Evolutionary conservation across 2,888 invertebrate species (phyloP), one percentile per base, ranked within the genome.

Genomic region (Taphrorychus bicolor): DNA sequence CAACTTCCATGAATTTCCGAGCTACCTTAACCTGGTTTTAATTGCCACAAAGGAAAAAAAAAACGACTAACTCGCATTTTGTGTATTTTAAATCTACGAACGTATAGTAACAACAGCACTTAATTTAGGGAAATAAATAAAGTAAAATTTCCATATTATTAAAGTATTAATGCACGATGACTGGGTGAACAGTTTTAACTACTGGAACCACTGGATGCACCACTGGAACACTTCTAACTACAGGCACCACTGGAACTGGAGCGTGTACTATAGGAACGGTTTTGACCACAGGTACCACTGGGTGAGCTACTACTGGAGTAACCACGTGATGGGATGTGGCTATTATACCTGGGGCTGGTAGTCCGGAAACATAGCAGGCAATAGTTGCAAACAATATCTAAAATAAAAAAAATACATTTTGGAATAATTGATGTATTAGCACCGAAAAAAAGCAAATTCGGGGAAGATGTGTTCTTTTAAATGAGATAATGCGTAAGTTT

Each of bases 231-330:
- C 16, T 73, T 17, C 40, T 42, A 3, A 69, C 65, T 7, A 73
- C 71, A n/a, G 78, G 80, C 23, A 69, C 67, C n/a, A 72, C 63
- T 9, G 73, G 73, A 5, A 68, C 71, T 19, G n/a, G n/a, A n/a
- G 70, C 67, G 45, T 71, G 71, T 17, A 75, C 68, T 5, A 76
- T 74, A 40, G 84, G 83, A 79, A 82, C 83, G 77, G 82, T 80
- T 23, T 63, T 66, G 17, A 67, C 70, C 4, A 67, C 64, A n/a
- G 66, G 66, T 40, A 68, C 59, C 5, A 78, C 52, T 82, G 74
- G 14, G 78, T 80, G 5, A 48, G 70, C 60, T 14, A 65, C 67
- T 23, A 82, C 80, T 0, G 65, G 65, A 22, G 57, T 23, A 2
- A 59, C 65, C 45, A 76, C 77, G 17, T 70, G 17, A 5, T 11